These are phyloP conservation scores for Trachemys scripta DNA, from an alignment of 2,113 vertebrate species.

Conservation along the genomic window DNA sequence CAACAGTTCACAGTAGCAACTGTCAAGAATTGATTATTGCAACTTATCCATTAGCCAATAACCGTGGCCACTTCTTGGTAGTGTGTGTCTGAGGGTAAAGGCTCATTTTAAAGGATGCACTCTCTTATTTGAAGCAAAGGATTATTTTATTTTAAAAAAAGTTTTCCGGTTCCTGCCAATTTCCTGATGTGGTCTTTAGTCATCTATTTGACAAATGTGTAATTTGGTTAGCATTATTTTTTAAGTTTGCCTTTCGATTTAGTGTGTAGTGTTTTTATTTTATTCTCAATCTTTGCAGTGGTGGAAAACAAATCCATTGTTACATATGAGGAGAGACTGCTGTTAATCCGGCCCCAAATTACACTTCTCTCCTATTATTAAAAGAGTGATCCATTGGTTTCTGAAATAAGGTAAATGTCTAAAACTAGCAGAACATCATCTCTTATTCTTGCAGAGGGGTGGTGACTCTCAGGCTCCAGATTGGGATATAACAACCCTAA, in stretches of 20 bases:
- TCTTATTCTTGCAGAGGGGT: not conserved
- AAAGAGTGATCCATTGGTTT: not conserved
- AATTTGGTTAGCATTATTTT: not conserved
- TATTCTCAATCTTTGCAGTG: not conserved
- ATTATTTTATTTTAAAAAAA: not conserved
- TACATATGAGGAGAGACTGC: not conserved
- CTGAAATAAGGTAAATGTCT: not conserved
- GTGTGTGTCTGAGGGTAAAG: not conserved
- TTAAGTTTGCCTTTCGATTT: not conserved
- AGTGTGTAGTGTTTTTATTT: not conserved
- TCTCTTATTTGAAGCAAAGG: not conserved
- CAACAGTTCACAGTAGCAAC: not conserved
- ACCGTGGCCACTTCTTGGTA: not conserved
- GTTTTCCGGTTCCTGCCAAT: not conserved
- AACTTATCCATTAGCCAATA: not conserved
- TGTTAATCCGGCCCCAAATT: not conserved
- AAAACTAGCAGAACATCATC: not conserved
- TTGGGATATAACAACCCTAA: not conserved
- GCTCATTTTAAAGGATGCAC: no score
- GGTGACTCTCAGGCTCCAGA: not conserved
- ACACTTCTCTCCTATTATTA: not conserved
- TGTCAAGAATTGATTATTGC: no score
- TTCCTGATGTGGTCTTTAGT: not conserved
- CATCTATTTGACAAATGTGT: not conserved
- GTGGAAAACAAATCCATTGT: not conserved